phyloP scores from a whole-genome alignment of 2,797 vertebrate genomes.

The Aphelocoma californica region DNA sequence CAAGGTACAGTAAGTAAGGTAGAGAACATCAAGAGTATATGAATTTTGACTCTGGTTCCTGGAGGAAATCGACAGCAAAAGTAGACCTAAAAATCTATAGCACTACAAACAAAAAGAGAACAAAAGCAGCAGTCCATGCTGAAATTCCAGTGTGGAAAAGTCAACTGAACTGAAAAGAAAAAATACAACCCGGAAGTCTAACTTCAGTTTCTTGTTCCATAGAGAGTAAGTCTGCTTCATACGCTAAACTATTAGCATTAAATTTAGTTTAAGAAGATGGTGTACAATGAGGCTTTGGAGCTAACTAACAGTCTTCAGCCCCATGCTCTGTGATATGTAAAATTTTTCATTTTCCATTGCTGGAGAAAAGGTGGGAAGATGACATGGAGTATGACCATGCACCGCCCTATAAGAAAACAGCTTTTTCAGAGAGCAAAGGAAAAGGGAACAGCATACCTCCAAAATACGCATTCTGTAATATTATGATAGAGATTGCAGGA shows the following conservation, averaged over 20 bases:
- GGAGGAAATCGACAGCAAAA: neutral
- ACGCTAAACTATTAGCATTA: neutral
- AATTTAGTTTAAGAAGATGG: neutral
- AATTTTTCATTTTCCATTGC: neutral
- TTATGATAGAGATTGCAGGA: fast-evolving
- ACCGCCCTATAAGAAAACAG: neutral
- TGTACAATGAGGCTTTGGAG: neutral
- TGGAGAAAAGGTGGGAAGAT: neutral
- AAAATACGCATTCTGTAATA: fast-evolving
- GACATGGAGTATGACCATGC: fast-evolving
- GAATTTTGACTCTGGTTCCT: neutral
- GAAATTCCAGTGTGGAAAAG: neutral
- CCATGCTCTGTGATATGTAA: neutral
- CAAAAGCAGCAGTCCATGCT: neutral
- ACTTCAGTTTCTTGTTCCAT: neutral
- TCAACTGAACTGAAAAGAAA: neutral
- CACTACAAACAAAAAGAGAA: neutral
- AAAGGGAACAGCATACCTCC: neutral
- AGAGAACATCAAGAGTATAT: neutral
- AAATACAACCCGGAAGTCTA: neutral
- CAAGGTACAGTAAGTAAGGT: neutral
- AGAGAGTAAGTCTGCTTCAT: neutral
- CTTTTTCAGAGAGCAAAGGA: neutral
- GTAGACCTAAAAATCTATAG: neutral
- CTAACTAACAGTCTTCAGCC: neutral